A percentile compares a stretch with the other conserved stretches of the same genome.
Evolutionary conservation across 2,113 vertebrate species (phyloP).

Genomic region (Pungitius pungitius): DNA sequence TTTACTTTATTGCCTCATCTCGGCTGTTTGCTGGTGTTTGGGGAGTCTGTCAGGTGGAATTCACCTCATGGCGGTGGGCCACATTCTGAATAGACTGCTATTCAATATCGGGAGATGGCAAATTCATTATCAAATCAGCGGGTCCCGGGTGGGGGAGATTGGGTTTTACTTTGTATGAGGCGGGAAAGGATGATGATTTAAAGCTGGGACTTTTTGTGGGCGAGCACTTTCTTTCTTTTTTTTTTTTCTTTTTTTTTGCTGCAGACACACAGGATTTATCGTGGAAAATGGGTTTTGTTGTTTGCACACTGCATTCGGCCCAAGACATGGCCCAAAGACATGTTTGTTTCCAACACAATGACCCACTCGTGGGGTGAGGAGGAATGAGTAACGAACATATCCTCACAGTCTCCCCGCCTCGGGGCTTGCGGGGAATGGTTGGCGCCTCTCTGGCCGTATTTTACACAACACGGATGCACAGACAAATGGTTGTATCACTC

Average conservation of each 20-base stretch:
- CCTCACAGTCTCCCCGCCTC: slow-evolving; percentile 43
- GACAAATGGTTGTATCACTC: slow-evolving; percentile 1
- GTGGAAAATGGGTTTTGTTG: slow-evolving; percentile 42
- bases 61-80: slow-evolving; percentile 14
- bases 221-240: neutral
- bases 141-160: neutral
- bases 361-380: slow-evolving; percentile 55
- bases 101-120: slow-evolving; percentile 25
- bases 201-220: slow-evolving; percentile 5
- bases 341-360: slow-evolving; percentile 65
- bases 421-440: slow-evolving; percentile 47
- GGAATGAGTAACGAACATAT: slow-evolving; percentile 60
- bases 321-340: slow-evolving; percentile 51
- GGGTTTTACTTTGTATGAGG: slow-evolving; percentile 19
- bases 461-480: slow-evolving; percentile 8
- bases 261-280: slow-evolving; percentile 29
- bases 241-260: neutral
- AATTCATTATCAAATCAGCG: slow-evolving; percentile 39
- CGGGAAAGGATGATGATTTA: slow-evolving; percentile 30
- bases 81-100: slow-evolving; percentile 40
- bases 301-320: slow-evolving; percentile 48
- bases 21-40: slow-evolving; percentile 46
- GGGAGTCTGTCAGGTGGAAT: slow-evolving; percentile 38
- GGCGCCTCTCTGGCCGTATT: slow-evolving; percentile 42
- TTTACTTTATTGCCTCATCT: slow-evolving; percentile 51